Conservation (phyloP, 2,888 invertebrate genomes). For the Stenodema calcarata region DNA sequence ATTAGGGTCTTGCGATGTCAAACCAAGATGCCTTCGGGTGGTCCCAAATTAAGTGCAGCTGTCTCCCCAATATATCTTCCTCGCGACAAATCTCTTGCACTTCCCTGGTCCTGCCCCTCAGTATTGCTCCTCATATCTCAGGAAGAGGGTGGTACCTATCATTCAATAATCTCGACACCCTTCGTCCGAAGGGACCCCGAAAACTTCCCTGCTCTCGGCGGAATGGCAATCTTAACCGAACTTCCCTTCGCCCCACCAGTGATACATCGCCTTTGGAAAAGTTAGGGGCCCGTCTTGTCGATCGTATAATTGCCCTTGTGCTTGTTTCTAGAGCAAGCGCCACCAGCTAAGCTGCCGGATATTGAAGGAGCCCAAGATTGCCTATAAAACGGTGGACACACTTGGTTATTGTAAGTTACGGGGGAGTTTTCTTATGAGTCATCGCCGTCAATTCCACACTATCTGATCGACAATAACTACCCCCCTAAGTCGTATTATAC, state of each 20-base stretch:
- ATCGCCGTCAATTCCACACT: background rate
- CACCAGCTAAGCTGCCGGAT: conserved; percentile 38
- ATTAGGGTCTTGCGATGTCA: conserved; percentile 18
- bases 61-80: conserved; percentile 46
- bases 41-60: conserved; percentile 43
- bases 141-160: conserved; percentile 32
- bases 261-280: conserved; percentile 34
- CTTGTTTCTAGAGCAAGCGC: conserved; percentile 44
- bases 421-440: conserved; percentile 30
- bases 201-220: background rate
- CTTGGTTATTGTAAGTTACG: conserved; percentile 36
- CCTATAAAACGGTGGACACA: conserved; percentile 41
- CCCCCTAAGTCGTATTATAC: background rate
- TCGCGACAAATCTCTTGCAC: conserved; percentile 43
- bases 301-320: conserved; percentile 33
- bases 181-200: conserved; percentile 13
- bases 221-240: conserved; percentile 38
- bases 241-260: conserved; percentile 8
- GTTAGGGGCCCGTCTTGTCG: background rate
- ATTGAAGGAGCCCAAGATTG: conserved; percentile 42
- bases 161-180: conserved; percentile 49
- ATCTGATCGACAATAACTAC: background rate
- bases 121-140: conserved; percentile 47
- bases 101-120: conserved; percentile 10
- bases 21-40: conserved; percentile 33